Evolutionary conservation across 2,113 vertebrate species (phyloP), one percentile per base, ranked within the genome.

Genomic region (Rafetus swinhoei): DNA sequence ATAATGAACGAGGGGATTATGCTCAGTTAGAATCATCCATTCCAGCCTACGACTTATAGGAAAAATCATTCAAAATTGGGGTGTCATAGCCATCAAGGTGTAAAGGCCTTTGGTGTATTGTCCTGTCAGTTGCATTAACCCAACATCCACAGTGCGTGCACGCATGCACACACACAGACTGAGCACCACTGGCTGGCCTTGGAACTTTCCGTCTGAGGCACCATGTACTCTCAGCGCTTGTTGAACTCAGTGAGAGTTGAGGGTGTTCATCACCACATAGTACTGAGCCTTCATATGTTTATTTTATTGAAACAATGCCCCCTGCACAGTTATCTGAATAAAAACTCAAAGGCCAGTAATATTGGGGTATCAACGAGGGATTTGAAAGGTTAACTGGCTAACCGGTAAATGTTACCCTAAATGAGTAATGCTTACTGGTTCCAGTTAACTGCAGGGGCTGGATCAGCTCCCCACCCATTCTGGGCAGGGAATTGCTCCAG

Each of bases 1-100:
- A 79, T n/a, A 50, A 19, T 60, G 45, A 45, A 11, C 19, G 50
- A 35, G 72, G 57, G 91, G 87, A 87, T 90, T 16, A 52, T 22
- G 81, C 52, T 89, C 80, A 10, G 85, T 89, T 55, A 29, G 54
- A 92, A 93, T 52, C 69, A 80, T 56, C 52, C 35, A 85, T 45
- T 72, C 81, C 76, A 83, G 85, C 1, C 0, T n/a, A 76, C 50
- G 54, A 69, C 7, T n/a, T 93, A 39, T 72, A 53, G 95, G 80
- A 82, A 84, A 84, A 96, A 53, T 27, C 90, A 1, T 77, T 85
- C 45, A 53, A 84, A 82, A 85, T 54, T 52, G 77, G 76, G 50
- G 53, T 4, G 59, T 6, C 57, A 32, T 50, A 76, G 29, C 21
- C 85, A 86, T 85, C 27, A 8, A 0, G 55, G 59, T 55, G 25